A percentile compares a stretch with the other conserved stretches of the same genome.
Conservation (phyloP, 92 coral and sea anemone species). For the Palythoa grandis region DNA sequence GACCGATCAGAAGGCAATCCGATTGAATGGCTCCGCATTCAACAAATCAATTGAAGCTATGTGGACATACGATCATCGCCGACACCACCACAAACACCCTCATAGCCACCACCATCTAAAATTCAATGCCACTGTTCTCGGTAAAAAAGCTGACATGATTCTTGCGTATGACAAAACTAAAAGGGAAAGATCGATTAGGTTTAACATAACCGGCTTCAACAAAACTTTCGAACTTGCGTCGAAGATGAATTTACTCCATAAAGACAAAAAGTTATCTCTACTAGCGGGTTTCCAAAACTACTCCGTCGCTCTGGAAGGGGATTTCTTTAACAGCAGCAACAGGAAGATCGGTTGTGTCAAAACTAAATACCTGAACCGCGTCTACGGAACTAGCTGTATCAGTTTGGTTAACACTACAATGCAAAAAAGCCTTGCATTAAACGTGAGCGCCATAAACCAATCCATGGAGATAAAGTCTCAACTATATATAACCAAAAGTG, state of each 20-base stretch:
- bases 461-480: slow-evolving; percentile 74
- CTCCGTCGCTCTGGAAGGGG: slow-evolving; percentile 69
- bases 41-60: slow-evolving; percentile 48
- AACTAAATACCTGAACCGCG: slow-evolving; percentile 65
- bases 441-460: slow-evolving; percentile 67
- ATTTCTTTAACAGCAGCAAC: slow-evolving; percentile 51
- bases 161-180: slow-evolving; percentile 24
- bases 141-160: slow-evolving; percentile 36
- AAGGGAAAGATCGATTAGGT: slow-evolving; percentile 30
- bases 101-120: slow-evolving; percentile 36
- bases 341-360: slow-evolving; percentile 70
- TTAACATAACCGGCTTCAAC: slow-evolving; percentile 57
- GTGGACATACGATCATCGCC: slow-evolving; percentile 44
- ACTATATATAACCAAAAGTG: slow-evolving; percentile 43
- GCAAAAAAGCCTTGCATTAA: slow-evolving; percentile 71
- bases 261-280: slow-evolving; percentile 63
- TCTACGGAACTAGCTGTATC: slow-evolving; percentile 70
- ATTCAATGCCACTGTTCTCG: slow-evolving; percentile 50
- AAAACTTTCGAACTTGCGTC: slow-evolving; percentile 66
- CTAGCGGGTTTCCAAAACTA: slow-evolving; percentile 82
- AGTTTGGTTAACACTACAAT: slow-evolving; percentile 66
- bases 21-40: slow-evolving; percentile 46
- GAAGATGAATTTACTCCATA: slow-evolving; percentile 55
- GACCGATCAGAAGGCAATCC: slow-evolving; percentile 50
- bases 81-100: slow-evolving; percentile 12